Evolutionary conservation across 1,140 invertebrate genomes (phyloP).

Genomic region (Solenopsis fugax): DNA sequence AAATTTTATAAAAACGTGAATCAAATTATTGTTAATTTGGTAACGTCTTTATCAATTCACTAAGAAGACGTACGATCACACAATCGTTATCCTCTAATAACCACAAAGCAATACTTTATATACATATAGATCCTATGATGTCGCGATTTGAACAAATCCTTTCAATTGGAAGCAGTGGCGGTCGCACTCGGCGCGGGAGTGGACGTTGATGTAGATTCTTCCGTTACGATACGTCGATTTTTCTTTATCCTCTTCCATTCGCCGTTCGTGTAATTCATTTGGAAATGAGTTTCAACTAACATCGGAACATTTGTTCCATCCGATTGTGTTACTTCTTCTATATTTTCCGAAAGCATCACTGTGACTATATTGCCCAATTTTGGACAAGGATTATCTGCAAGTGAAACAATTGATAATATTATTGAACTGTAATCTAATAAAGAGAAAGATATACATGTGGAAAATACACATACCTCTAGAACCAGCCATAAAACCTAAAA

Average conservation of each 20-base stretch:
- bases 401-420: slow-evolving; percentile 74
- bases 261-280: slow-evolving; percentile 98
- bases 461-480: slow-evolving; percentile 90
- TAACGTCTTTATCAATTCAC: slow-evolving; percentile 26
- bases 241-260: slow-evolving; percentile 98
- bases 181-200: slow-evolving; percentile 77
- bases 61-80: slow-evolving; percentile 45
- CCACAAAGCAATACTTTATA: background rate
- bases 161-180: slow-evolving; percentile 83
- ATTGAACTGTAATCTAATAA: background rate
- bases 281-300: slow-evolving; percentile 97
- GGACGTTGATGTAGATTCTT: slow-evolving; percentile 79
- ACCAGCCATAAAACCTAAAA: slow-evolving; percentile 99
- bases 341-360: slow-evolving; percentile 96
- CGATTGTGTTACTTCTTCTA: slow-evolving; percentile 92
- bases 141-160: slow-evolving; percentile 26
- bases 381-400: slow-evolving; percentile 96
- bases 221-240: slow-evolving; percentile 89
- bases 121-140: background rate
- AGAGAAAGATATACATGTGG: slow-evolving; percentile 14
- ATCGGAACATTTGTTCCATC: slow-evolving; percentile 92
- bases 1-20: slow-evolving; percentile 17
- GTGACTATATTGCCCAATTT: slow-evolving; percentile 97
- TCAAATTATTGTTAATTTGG: background rate
- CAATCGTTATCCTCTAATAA: slow-evolving; percentile 43